Evolutionary conservation across 2,113 vertebrate genomes (phyloP).

Genomic region (Azemiops feae): DNA sequence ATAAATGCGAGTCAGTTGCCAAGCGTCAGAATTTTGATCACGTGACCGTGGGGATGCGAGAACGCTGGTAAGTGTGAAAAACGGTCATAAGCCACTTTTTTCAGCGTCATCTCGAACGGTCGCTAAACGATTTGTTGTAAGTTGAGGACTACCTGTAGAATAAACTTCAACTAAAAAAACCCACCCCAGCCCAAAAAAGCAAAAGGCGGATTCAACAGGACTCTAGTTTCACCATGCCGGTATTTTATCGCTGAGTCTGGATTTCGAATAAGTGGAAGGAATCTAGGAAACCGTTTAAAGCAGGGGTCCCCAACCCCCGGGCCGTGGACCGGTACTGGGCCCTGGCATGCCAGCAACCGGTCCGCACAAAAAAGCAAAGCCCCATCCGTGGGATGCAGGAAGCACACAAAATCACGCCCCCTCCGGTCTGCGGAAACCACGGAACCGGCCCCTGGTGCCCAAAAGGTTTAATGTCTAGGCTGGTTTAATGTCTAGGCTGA

Average conservation of each 20-base stretch:
- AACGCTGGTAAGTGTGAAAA: neutral
- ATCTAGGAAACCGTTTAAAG: neutral
- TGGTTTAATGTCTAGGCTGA: conserved; percentile 34
- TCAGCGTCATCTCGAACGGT: accelerated
- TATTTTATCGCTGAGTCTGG: neutral
- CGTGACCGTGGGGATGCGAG: too few species aligned
- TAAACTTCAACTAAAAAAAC: neutral
- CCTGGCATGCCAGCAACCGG: too few species aligned
- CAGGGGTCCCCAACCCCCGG: too few species aligned
- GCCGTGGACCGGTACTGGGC: too few species aligned
- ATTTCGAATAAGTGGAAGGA: conserved; percentile 12
- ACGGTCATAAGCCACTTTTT: neutral
- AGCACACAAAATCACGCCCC: too few species aligned
- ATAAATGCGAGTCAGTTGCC: neutral
- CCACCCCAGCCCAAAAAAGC: neutral
- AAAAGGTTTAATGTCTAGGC: too few species aligned
- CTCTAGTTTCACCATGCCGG: neutral
- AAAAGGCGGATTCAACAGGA: neutral
- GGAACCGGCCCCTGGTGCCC: too few species aligned
- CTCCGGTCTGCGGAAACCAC: too few species aligned
- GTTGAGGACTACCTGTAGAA: neutral
- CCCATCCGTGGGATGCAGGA: too few species aligned
- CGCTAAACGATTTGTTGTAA: neutral
- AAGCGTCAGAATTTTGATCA: neutral
- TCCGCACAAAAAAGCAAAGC: too few species aligned